phyloP scores from a whole-genome alignment of 2,797 vertebrate species.

The Threskiornis aethiopicus region DNA sequence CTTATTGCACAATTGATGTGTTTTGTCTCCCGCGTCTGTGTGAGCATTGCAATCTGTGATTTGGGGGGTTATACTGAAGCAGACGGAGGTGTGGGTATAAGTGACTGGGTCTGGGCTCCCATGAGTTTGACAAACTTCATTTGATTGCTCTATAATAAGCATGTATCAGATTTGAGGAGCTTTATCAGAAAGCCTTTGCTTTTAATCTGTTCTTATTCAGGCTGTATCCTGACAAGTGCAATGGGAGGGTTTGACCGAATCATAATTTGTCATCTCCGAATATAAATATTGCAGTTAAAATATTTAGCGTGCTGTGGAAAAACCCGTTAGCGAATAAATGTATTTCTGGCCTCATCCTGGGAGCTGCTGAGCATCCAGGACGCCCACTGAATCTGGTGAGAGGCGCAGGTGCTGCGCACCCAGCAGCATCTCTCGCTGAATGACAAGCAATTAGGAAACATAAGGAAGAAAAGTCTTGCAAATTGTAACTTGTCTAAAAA shows the following conservation, averaged over 20 bases:
- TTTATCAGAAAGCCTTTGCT: background rate
- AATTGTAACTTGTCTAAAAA: background rate
- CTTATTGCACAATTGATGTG: background rate
- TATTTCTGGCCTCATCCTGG: background rate
- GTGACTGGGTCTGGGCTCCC: background rate
- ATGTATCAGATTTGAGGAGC: background rate
- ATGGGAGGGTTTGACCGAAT: background rate
- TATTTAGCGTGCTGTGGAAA: background rate
- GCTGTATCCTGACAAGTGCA: background rate
- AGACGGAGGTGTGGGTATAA: background rate
- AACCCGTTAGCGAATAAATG: background rate
- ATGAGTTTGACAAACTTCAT: background rate
- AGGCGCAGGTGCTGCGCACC: background rate
- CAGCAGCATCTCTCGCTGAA: background rate
- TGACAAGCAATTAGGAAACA: background rate
- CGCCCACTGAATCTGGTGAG: background rate
- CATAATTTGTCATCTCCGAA: background rate
- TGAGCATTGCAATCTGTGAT: background rate
- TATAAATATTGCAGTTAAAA: slow-evolving; percentile 3
- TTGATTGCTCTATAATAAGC: background rate
- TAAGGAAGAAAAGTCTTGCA: background rate
- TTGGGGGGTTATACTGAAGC: background rate
- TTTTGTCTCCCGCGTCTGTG: background rate
- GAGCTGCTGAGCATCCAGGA: background rate
- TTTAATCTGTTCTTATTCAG: background rate